Percentiles rank a stretch among this genome's conserved stretches.
phyloP scores from a whole-genome alignment of 2,888 invertebrate genomes.

The Drosophila nr. medialis region DNA sequence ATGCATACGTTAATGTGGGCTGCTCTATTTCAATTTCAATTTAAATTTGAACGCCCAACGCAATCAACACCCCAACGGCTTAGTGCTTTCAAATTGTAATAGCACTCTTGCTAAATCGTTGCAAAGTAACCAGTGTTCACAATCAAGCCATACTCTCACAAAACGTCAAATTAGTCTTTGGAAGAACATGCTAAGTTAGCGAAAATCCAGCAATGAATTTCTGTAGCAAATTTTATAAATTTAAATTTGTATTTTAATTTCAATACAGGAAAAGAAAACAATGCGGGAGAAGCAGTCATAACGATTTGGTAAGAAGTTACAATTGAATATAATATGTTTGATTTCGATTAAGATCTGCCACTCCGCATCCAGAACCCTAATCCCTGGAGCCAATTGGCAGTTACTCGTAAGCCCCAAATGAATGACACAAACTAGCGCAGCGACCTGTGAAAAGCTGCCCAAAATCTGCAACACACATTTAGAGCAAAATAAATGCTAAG shows the following conservation, averaged over 20 bases:
- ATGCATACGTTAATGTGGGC: constrained; percentile 33
- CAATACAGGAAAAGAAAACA: background rate
- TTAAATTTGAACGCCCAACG: constrained; percentile 27
- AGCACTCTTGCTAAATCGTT: constrained; percentile 19
- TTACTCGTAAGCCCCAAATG: constrained; percentile 36
- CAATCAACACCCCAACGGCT: constrained; percentile 39
- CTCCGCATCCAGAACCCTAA: too few species aligned
- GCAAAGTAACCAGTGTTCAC: background rate
- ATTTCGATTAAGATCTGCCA: background rate
- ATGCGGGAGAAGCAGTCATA: too few species aligned
- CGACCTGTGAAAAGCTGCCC: constrained; percentile 68
- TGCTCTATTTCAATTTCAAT: constrained; percentile 28
- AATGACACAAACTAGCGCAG: constrained; percentile 55
- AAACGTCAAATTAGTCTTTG: background rate
- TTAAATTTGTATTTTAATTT: background rate
- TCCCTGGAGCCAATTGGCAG: background rate
- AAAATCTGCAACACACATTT: constrained; percentile 57
- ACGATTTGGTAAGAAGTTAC: background rate
- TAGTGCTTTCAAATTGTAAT: constrained; percentile 46
- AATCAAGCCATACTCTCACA: background rate
- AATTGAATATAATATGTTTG: background rate
- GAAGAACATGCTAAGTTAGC: background rate
- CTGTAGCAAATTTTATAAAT: background rate
- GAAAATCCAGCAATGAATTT: background rate
- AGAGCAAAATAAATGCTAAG: constrained; percentile 48